Evolutionary conservation across 2,888 invertebrate species (phyloP), one percentile per base, ranked within the genome.

Genomic region (Morpho deidamia): DNA sequence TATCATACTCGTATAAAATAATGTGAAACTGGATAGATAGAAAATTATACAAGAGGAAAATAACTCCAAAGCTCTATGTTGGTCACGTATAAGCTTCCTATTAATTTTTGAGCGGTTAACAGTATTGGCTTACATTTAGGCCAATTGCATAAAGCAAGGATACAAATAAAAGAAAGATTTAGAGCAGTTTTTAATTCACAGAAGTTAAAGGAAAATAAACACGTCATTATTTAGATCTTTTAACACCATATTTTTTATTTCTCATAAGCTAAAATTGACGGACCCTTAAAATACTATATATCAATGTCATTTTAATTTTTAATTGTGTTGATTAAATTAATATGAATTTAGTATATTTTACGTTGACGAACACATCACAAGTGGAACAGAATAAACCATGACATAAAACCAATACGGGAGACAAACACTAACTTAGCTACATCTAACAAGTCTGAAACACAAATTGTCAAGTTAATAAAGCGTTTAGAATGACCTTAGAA

Each of bases 401-500:
- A 44, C 43, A 56, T 48, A 56, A 56, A 53, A 72, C 81, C 74
- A 81, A 80, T 80, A 83, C 76, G 80, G 80, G 81, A 76, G 79
- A 80, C 71, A 78, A 69, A 60, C 52, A 73, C 76, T 79, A 80
- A 72, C 79, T 80, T 82, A 81, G 76, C 85, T 87, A 88, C 81
- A 69, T 62, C 63, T 62, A 65, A 53, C 34, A 72, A 66, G 81
- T 75, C 87, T 84, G 88, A 88, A 89, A 87, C 78, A 89, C 89
- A 89, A 89, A 89, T 88, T 89, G 89, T 89, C 88, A 82, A 85
- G 86, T 88, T 88, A 88, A 83, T 86, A 83, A 55, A 84, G 83
- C 83, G 70, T 78, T 76, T 74, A 81, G 80, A 71, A 78, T 81
- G 71, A 63, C 62, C 58, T 63, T 53, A 65, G 62, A 60, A 64